Conservation (phyloP, 2,797 vertebrate genomes). For the Propithecus deckenii region DNA sequence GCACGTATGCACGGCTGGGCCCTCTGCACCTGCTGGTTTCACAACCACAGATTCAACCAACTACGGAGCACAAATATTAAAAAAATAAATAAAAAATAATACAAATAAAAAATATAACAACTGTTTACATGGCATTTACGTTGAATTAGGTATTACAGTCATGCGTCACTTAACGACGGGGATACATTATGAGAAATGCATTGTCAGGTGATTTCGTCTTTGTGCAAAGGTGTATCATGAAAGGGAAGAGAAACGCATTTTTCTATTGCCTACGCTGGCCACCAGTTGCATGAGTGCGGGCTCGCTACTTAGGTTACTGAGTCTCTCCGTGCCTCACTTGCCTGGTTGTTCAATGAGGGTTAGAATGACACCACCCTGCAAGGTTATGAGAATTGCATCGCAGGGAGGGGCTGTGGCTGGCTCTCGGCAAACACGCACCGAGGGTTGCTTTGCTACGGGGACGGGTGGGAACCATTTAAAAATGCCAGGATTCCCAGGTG, state of each 20-base stretch:
- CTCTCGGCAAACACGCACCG: not conserved
- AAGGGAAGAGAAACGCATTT: not conserved
- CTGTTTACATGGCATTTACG: not conserved
- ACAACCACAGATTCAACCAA: not conserved
- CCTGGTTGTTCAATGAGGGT: not conserved
- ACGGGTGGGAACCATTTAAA: not conserved
- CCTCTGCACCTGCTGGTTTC: not conserved
- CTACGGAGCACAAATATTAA: not conserved
- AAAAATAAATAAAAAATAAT: not conserved
- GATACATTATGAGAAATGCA: not conserved
- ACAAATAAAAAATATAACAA: not conserved
- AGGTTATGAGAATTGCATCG: not conserved
- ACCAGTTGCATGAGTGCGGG: not conserved
- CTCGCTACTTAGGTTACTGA: not conserved
- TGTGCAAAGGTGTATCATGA: not conserved
- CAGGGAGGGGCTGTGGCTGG: not conserved
- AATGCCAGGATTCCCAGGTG: not conserved
- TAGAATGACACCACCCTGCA: not conserved
- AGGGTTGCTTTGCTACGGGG: not conserved
- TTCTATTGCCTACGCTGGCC: not conserved
- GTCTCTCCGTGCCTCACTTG: not conserved
- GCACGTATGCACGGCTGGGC: accelerated
- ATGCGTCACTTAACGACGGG: not conserved
- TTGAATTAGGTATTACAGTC: too few species aligned
- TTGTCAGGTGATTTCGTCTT: too few species aligned